Base-by-base conservation (phyloP, 2,113 vertebrate genomes). In the Catharus fuscescens region DNA sequence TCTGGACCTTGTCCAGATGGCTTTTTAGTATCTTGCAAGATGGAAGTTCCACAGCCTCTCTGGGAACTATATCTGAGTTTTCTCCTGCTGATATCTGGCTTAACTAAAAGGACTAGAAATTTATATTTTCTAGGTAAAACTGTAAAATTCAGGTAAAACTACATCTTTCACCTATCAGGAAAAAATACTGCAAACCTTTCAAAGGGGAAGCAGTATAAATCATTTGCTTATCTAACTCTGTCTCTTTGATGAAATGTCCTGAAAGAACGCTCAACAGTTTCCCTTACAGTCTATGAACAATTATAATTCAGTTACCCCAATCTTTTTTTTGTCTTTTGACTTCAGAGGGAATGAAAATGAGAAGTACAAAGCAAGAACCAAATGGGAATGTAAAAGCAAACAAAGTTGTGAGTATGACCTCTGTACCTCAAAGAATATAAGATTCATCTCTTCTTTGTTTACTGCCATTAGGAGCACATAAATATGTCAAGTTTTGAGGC, bases 341-440 rank as follows among this genome's bases (percentile, higher is more conserved):
- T 95, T 80, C 67, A 99, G 99, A 99, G 96, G 99, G 99, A 83
- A 99, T 99, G 99, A 99, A 99, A 98, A 99, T 99, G 98, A 98
- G 99, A 96, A 99, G 98, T 91, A 97, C 98, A 16, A 99, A 99
- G 94, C 98, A 98, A 57, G 99, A 99, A 89, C 95, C 98, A 62
- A 99, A 99, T 81, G 98, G 99, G 79, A 99, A 98, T 78, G 98
- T 97, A 92, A 99, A 99, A 97, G 91, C 97, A 74, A 98, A 95
- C 93, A 99, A 99, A 99, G 97, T 98, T 97, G 99, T 99, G 76
- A 98, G 98, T 98, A 79, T 72, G 36, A 38, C 15, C 42, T 76
- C 57, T 47, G 15, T 38, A 23, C 45, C 23, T 60, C 2, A 2
- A 47, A 38, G 19, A 65, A 65, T 52, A 29, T 14, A 61, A 61